A percentile compares a stretch with the other conserved stretches of the same genome.
phyloP scores from a whole-genome alignment of 64 coral and sea anemone species.

The Astreopora myriophthalma region DNA sequence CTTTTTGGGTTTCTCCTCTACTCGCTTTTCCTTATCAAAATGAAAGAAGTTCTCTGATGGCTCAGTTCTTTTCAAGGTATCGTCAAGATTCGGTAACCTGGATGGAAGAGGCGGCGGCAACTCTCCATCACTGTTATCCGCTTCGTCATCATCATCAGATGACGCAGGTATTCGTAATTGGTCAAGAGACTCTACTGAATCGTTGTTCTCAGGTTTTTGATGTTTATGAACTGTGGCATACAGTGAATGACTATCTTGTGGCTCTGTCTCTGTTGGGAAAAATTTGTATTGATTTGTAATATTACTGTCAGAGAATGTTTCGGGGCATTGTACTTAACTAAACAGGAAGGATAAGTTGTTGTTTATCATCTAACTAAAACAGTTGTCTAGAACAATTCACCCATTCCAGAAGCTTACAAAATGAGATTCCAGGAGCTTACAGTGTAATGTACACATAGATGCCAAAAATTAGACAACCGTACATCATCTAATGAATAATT shows the following conservation, averaged over 20 bases:
- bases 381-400: no score
- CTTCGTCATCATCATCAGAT: slow-evolving; percentile 58
- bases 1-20: slow-evolving; percentile 72
- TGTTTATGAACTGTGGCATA: slow-evolving; percentile 24
- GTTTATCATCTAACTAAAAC: no score
- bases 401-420: no score
- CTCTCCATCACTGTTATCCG: slow-evolving; percentile 14
- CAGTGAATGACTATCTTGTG: not conserved
- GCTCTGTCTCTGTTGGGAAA: not conserved
- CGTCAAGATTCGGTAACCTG: slow-evolving; percentile 61
- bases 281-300: not conserved
- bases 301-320: no score
- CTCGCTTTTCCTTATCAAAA: slow-evolving; percentile 18
- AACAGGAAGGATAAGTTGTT: no score
- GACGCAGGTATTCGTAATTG: slow-evolving; percentile 6
- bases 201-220: slow-evolving; percentile 14
- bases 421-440: no score
- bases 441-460: no score
- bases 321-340: no score
- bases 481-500: no score
- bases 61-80: slow-evolving; percentile 46
- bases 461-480: no score
- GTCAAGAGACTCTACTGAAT: slow-evolving; percentile 57
- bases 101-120: slow-evolving; percentile 80
- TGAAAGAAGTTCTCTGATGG: slow-evolving; percentile 46